Percentiles rank a stretch among this genome's conserved stretches.
Conservation (phyloP, 2,888 invertebrate species). For the Mythimna albipuncta region DNA sequence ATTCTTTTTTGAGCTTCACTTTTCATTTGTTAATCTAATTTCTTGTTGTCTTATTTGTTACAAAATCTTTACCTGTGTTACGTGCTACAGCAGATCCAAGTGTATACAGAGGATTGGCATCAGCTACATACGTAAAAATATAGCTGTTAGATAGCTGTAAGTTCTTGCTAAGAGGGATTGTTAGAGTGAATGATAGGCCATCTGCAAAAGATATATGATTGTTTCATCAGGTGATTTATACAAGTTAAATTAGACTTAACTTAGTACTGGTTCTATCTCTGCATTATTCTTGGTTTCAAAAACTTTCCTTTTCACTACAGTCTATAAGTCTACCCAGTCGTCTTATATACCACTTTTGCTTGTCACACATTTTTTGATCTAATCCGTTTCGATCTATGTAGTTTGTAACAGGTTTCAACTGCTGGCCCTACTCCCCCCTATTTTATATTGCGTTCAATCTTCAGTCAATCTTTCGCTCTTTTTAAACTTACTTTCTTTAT, state of each 20-base stretch:
- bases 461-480: background rate
- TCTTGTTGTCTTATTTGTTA: background rate
- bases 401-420: too few species aligned
- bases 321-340: too few species aligned
- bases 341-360: too few species aligned
- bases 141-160: slow-evolving; percentile 54
- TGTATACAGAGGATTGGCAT: slow-evolving; percentile 40
- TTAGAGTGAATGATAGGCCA: slow-evolving; percentile 67
- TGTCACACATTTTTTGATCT: too few species aligned
- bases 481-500: too few species aligned
- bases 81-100: slow-evolving; percentile 59
- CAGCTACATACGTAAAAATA: slow-evolving; percentile 55
- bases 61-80: slow-evolving; percentile 62
- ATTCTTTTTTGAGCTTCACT: too few species aligned
- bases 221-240: background rate
- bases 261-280: too few species aligned
- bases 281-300: too few species aligned
- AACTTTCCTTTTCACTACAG: too few species aligned
- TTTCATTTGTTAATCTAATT: too few species aligned
- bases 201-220: slow-evolving; percentile 51
- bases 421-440: too few species aligned
- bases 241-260: background rate
- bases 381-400: too few species aligned
- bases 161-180: slow-evolving; percentile 65
- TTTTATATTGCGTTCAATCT: background rate